A percentile compares a stretch with the other conserved stretches of the same genome.
Evolutionary conservation across 2,113 vertebrate species (phyloP).

Genomic region (Microcebus jonahi): DNA sequence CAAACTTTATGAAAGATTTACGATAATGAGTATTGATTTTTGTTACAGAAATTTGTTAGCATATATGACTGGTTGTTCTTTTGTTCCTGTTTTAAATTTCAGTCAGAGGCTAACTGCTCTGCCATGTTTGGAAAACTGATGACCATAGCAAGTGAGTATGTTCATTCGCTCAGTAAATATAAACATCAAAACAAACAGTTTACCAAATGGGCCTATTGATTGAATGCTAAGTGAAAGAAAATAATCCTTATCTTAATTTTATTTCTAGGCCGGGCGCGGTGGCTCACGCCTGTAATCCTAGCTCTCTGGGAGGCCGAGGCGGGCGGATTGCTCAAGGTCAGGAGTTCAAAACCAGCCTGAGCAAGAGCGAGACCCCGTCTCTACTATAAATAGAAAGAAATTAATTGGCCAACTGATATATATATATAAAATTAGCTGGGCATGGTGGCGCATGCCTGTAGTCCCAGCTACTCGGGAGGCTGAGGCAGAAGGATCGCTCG

Average conservation of each 20-base stretch:
- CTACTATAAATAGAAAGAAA: no score
- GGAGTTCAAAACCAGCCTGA: no score
- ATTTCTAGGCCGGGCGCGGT: no score
- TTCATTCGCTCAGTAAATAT: neutral
- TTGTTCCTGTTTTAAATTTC: constrained; percentile 73
- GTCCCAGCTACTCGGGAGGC: no score
- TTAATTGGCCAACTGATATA: no score
- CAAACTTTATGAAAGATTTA: neutral
- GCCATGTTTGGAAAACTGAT: constrained; percentile 99
- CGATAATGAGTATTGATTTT: neutral
- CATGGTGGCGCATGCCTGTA: no score
- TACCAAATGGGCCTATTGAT: neutral
- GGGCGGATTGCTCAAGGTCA: no score
- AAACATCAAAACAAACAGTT: neutral
- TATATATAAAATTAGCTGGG: no score
- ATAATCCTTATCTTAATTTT: neutral
- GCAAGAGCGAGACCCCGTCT: no score
- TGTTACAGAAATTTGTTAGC: constrained; percentile 13
- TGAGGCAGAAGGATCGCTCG: no score
- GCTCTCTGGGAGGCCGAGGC: no score
- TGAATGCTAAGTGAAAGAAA: neutral
- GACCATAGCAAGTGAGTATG: constrained; percentile 96
- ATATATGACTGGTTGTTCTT: neutral
- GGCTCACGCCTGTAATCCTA: no score
- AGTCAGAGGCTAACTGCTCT: constrained; percentile 97